A percentile compares a stretch with the other conserved stretches of the same genome.
phyloP scores from a whole-genome alignment of 2,888 invertebrate species.

The Tenodera sinensis region DNA sequence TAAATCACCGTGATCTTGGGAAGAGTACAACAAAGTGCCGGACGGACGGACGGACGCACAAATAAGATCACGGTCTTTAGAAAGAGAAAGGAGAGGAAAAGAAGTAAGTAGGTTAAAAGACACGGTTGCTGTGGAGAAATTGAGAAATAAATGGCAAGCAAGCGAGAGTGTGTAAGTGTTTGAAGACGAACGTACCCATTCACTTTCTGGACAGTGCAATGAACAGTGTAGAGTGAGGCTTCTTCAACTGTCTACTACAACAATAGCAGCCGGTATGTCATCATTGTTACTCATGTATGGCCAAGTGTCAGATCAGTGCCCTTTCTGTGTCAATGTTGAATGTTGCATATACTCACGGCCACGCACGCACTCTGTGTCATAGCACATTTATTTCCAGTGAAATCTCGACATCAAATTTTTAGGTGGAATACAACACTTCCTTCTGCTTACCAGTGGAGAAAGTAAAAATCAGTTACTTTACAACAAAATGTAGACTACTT shows the following conservation, averaged over 20 bases:
- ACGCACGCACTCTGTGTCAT: no score
- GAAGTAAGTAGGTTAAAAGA: slow-evolving; percentile 9
- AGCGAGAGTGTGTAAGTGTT: not conserved
- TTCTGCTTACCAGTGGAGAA: no score
- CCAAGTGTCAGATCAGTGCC: no score
- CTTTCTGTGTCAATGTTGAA: no score
- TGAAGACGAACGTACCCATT: not conserved
- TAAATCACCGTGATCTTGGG: not conserved
- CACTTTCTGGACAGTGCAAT: not conserved
- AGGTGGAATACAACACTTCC: no score
- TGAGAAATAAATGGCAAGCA: not conserved
- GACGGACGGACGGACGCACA: no score
- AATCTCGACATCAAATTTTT: no score
- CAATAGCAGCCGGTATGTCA: not conserved
- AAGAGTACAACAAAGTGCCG: not conserved
- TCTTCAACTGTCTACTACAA: no score
- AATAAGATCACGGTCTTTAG: not conserved
- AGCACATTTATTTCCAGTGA: no score
- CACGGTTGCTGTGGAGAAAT: not conserved
- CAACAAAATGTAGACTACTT: no score
- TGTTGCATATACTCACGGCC: no score
- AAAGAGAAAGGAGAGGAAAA: not conserved
- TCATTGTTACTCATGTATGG: not conserved
- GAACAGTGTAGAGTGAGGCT: not conserved
- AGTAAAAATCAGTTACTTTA: no score